Percentiles rank a stretch among this genome's conserved stretches.
Evolutionary conservation across 64 coral and sea anemone genomes (phyloP).

Genomic region (Montipora cactus): DNA sequence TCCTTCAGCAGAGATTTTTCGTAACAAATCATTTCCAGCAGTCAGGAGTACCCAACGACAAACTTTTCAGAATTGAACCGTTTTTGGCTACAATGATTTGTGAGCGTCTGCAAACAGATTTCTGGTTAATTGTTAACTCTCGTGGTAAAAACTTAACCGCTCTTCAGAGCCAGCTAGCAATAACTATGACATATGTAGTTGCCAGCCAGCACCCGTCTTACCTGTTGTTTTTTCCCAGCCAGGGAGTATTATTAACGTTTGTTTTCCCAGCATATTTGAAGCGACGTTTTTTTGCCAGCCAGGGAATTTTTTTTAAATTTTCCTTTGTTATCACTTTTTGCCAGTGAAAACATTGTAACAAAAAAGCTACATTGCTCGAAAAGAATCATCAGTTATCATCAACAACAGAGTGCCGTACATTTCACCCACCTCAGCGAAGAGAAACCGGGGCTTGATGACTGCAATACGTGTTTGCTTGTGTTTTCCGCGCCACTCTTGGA

Average conservation of each 20-base stretch:
- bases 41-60: background rate
- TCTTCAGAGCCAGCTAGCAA: background rate
- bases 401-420: no score
- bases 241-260: background rate
- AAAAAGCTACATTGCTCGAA: no score
- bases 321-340: background rate
- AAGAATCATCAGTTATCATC: no score
- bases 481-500: no score
- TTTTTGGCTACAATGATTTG: background rate
- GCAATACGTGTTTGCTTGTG: no score
- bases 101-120: background rate
- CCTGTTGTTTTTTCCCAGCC: background rate
- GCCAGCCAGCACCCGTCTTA: background rate
- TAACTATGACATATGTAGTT: background rate
- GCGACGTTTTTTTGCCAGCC: background rate
- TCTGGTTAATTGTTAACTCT: background rate
- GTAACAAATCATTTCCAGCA: no score
- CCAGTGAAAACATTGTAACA: background rate
- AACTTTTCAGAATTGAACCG: background rate
- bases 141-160: background rate
- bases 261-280: background rate
- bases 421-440: no score
- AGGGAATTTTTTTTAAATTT: background rate
- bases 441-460: no score
- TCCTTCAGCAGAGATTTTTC: no score